Percentiles rank a stretch among this genome's conserved stretches.
Conservation (phyloP, 2,888 invertebrate species). For the Drosophila quasianomalipes region DNA sequence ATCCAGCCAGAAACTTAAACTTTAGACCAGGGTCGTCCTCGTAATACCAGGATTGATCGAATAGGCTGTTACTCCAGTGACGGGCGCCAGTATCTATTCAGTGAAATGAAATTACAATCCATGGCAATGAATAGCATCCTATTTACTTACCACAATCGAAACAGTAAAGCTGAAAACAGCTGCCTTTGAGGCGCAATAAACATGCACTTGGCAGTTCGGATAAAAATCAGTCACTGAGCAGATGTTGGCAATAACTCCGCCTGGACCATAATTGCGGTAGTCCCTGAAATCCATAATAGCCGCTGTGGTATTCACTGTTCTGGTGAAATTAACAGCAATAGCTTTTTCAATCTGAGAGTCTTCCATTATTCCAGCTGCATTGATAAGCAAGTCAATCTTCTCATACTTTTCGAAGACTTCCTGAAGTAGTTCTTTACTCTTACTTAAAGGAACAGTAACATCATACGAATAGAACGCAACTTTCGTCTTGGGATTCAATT, state of each 20-base stretch:
- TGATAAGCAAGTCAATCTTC: conserved; percentile 75
- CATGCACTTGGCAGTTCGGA: conserved; percentile 73
- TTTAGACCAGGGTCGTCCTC: conserved; percentile 57
- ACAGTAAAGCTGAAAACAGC: conserved; percentile 84
- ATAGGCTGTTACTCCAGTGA: conserved; percentile 70
- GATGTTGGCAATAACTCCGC: conserved; percentile 84
- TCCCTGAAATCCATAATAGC: conserved; percentile 84
- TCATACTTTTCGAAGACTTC: conserved; percentile 58
- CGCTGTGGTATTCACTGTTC: conserved; percentile 73
- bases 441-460: conserved; percentile 63
- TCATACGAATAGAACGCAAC: conserved; percentile 68
- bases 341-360: conserved; percentile 72
- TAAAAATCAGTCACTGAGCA: conserved; percentile 82
- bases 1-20: conserved; percentile 70
- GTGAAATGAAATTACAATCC: not conserved
- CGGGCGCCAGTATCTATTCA: conserved; percentile 50
- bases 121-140: not conserved
- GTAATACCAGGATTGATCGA: conserved; percentile 76
- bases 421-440: conserved; percentile 67
- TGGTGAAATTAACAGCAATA: conserved; percentile 71
- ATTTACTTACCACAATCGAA: conserved; percentile 76
- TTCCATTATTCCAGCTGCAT: conserved; percentile 73
- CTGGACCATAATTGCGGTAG: conserved; percentile 83
- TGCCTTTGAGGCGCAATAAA: conserved; percentile 84
- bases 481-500: conserved; percentile 44